phyloP scores from a whole-genome alignment of 2,113 vertebrate genomes.

The Macrotus californicus region DNA sequence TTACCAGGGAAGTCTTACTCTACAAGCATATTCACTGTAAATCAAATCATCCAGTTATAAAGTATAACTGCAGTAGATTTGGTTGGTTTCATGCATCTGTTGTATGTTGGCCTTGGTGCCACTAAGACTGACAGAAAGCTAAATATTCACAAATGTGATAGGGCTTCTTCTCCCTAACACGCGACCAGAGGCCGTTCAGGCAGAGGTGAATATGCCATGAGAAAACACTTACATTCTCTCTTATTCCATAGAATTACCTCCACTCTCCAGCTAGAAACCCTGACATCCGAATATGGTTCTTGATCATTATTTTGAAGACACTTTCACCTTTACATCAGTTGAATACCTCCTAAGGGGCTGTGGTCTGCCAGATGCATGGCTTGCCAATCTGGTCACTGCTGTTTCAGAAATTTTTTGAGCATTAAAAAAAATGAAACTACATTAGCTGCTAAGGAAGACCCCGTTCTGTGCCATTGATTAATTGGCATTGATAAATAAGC shows the following conservation, averaged over 20 bases:
- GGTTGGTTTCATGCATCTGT: neutral
- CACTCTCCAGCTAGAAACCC: slow-evolving; percentile 2
- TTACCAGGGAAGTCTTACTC: neutral
- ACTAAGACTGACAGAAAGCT: neutral
- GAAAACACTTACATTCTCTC: neutral
- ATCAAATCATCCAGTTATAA: neutral
- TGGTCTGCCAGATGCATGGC: slow-evolving; percentile 67
- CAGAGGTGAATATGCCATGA: neutral
- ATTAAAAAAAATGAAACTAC: slow-evolving; percentile 31
- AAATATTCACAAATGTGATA: neutral
- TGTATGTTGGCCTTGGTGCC: neutral
- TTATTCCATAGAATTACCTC: slow-evolving; percentile 44
- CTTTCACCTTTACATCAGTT: slow-evolving; percentile 72
- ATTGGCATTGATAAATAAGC: slow-evolving; percentile 77
- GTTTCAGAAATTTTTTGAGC: slow-evolving; percentile 16
- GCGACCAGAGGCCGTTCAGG: neutral
- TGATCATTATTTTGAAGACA: slow-evolving; percentile 57
- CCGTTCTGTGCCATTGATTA: slow-evolving; percentile 59
- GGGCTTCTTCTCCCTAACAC: neutral
- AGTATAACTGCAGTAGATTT: neutral
- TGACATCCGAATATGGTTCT: slow-evolving; percentile 36
- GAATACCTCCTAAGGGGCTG: slow-evolving; percentile 68
- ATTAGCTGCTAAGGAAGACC: slow-evolving; percentile 57
- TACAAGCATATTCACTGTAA: neutral
- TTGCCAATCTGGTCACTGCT: slow-evolving; percentile 61